Evolutionary conservation across 2,888 invertebrate species (phyloP).

Genomic region (Lymantria monacha): DNA sequence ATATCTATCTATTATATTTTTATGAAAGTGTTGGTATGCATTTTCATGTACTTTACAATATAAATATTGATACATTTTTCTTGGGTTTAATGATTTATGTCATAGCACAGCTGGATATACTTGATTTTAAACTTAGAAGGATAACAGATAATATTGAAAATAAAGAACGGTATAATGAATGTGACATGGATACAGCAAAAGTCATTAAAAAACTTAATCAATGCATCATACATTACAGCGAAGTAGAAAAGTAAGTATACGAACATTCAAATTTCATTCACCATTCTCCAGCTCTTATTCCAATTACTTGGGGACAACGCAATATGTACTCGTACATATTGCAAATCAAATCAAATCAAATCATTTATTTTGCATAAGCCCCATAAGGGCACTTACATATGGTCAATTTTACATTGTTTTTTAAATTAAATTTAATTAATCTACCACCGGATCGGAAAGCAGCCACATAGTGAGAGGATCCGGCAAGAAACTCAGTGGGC

Average conservation of each 20-base stretch:
- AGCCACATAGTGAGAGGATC: no score
- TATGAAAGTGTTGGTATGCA: slow-evolving; percentile 55
- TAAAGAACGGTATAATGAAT: not conserved
- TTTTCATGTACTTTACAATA: slow-evolving; percentile 46
- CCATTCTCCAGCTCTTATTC: no score
- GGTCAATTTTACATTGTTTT: no score
- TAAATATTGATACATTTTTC: slow-evolving; percentile 56
- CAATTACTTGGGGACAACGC: no score
- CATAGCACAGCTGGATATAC: slow-evolving; percentile 57
- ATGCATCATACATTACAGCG: slow-evolving; percentile 46
- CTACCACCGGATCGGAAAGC: no score
- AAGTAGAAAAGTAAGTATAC: slow-evolving; percentile 47
- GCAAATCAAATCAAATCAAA: no score
- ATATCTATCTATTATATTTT: slow-evolving; percentile 49
- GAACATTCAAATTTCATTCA: not conserved
- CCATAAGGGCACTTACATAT: no score
- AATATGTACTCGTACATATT: no score
- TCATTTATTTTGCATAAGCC: no score
- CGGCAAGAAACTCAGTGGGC: no score
- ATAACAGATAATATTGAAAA: slow-evolving; percentile 28
- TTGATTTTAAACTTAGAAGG: slow-evolving; percentile 46
- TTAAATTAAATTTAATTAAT: no score
- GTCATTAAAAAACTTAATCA: slow-evolving; percentile 39
- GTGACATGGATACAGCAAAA: slow-evolving; percentile 16
- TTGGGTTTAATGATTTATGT: slow-evolving; percentile 45